These are phyloP conservation scores for Athene noctua DNA, from an alignment of 2,113 vertebrate genomes.

Conservation along the genomic window DNA sequence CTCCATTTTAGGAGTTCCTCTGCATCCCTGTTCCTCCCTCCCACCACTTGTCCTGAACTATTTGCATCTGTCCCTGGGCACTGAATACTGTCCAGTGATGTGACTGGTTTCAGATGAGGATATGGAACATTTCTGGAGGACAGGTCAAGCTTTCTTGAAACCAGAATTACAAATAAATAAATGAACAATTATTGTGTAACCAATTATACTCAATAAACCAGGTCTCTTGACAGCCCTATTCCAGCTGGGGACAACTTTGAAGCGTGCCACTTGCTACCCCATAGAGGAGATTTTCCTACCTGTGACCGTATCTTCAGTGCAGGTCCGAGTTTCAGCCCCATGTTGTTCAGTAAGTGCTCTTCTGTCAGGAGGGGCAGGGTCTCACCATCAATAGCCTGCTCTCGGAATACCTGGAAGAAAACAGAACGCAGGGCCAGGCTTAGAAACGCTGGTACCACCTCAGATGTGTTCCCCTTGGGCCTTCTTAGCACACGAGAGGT, in stretches of 20 bases:
- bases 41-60: neutral
- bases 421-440: neutral
- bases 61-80: neutral
- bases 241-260: neutral
- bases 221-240: rapidly evolving
- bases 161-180: neutral
- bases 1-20: rapidly evolving
- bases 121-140: neutral
- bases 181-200: neutral
- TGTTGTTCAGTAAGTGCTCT: slow-evolving; percentile 93
- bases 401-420: slow-evolving; percentile 87
- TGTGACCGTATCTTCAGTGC: slow-evolving; percentile 96
- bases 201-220: rapidly evolving
- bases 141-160: neutral
- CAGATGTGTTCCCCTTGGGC: rapidly evolving
- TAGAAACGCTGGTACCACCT: neutral
- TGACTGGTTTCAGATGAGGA: neutral
- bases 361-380: slow-evolving; percentile 94
- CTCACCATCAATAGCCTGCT: slow-evolving; percentile 96
- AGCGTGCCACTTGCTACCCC: rapidly evolving
- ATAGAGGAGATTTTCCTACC: slow-evolving; percentile 67
- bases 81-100: rapidly evolving
- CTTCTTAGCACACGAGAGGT: rapidly evolving
- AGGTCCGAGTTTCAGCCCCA: slow-evolving; percentile 95
- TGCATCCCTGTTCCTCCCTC: neutral